Base-by-base conservation (phyloP, 2,797 vertebrate genomes). In the Dallia pectoralis region DNA sequence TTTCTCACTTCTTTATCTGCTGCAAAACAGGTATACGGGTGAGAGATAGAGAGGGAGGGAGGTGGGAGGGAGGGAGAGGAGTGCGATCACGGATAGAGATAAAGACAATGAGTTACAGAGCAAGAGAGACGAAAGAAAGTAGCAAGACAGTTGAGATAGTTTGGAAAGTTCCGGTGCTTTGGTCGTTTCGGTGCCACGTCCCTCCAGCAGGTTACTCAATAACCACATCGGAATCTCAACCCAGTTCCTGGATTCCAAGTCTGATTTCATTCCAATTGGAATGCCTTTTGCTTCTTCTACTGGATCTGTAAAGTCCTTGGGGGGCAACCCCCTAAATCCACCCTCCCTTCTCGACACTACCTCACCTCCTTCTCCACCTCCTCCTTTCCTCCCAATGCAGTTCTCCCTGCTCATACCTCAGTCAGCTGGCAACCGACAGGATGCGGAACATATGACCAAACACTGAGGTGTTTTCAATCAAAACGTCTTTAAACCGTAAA, bases 191-290 rank as follows among this genome's bases (percentile, higher is more conserved):
- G 56, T 73, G 40, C 74, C 79, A 81, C 47, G 77, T 51, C 71
- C 53, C 64, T 71, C 69, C 73, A 63, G 59, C 73, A 63, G 59
- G 78, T 86, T 86, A 79, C 78, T 82, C 65, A 89, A 85, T 81
- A 85, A 88, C 81, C 70, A 56, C 59, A 49, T 71, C 64, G 77
- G 73, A 75, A 81, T 80, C 71, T 79, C 69, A 77, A 71, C 74
- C 63, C 56, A 70, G 65, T 25, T 71, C 74, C 44, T 29, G 15
- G 14, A 36, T 40, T 40, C 36, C 36, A 40, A 40, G 9, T 40
- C 36, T 40, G 36, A 40, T 40, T 40, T 44, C 40, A 44, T 12
- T 14, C 11, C 40, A 44, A 12, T 6, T 3, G 12, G 40, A 9
- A 14, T 14, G 3, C 40, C 40, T 44, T 44, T 2, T 11, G 14